These are phyloP conservation scores for Drosophila anceps DNA, from an alignment of 2,888 invertebrate species.

Conservation along the genomic window DNA sequence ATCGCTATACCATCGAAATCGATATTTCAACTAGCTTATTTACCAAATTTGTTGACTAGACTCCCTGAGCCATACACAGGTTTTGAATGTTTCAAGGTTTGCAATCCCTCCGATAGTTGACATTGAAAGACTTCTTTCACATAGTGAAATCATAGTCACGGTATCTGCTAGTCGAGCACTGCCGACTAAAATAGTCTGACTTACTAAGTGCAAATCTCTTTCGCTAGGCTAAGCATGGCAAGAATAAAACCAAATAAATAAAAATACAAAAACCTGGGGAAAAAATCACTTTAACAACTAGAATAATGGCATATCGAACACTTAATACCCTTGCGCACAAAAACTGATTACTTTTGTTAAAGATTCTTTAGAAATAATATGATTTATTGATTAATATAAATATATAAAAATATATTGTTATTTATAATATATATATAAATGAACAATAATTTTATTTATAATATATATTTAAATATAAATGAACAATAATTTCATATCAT, in stretches of 20 bases:
- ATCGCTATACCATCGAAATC: neutral
- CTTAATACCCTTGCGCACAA: neutral
- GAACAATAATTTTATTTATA: too few relatives aligned
- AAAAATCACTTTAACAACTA: neutral
- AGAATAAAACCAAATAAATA: neutral
- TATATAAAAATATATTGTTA: too few relatives aligned
- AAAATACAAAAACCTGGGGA: neutral
- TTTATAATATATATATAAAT: too few relatives aligned
- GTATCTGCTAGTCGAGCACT: neutral
- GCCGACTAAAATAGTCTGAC: too few relatives aligned
- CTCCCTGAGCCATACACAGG: too few relatives aligned
- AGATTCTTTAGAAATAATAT: too few relatives aligned
- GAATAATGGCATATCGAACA: neutral
- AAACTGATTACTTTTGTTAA: neutral
- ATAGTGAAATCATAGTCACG: neutral
- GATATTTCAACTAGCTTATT: neutral
- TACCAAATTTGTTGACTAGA: too few relatives aligned
- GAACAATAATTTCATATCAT: too few relatives aligned
- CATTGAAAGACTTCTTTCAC: neutral
- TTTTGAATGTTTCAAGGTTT: too few relatives aligned
- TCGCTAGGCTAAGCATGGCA: neutral
- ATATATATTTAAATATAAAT: neutral
- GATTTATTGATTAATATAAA: too few relatives aligned
- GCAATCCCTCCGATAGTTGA: too few relatives aligned
- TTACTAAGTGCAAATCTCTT: conserved; percentile 17